Base-by-base conservation (phyloP, 1,140 invertebrate genomes). In the Bombyx mandarina region DNA sequence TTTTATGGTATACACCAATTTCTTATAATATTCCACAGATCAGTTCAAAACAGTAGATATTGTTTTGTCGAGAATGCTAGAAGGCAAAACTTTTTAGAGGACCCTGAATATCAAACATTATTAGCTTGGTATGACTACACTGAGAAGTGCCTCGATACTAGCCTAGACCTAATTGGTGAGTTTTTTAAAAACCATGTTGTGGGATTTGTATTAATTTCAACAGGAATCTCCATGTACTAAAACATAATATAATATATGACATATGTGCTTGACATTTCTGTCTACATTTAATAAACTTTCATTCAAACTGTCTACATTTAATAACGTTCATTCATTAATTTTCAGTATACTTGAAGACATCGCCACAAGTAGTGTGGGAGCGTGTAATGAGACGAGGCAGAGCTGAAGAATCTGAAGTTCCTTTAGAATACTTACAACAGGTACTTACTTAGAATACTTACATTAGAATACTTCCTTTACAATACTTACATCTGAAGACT, bases 71-170 rank as follows among this genome's bases (percentile, higher is more conserved):
- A 96, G 76, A 96, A 96, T 82, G 89, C 95, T 58, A 80, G 75
- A 42, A 85, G 81, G 52, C 90, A 90, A 56, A 86, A 89, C 2
- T 85, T 88, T 42, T 69, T 92, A 35, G 69, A 88, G 47, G 79
- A 86, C 45, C 82, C 89, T n/a, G 89, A 91, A 74, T 93, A 93
- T 75, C 82, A 92, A 45, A 91, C 97, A 6, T 83, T 97, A 7
- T 90, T 93, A 71, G 89, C 94, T 52, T 98, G 96, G 96, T 97
- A 93, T 79, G 89, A 94, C 45, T 96, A 92, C 88, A 91, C 96
- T 12, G 90, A 92, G 22, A 86, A 91, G 45, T 92, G 91, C 67
- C 88, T 94, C 10, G 90, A 94, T 64, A 91, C 95, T 58, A 88
- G 91, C 66, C 90, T 95, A 57, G 95, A 98, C 89, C 90, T 97